Base-by-base conservation (phyloP, 2,888 invertebrate genomes). In the Glaucopsyche alexis region DNA sequence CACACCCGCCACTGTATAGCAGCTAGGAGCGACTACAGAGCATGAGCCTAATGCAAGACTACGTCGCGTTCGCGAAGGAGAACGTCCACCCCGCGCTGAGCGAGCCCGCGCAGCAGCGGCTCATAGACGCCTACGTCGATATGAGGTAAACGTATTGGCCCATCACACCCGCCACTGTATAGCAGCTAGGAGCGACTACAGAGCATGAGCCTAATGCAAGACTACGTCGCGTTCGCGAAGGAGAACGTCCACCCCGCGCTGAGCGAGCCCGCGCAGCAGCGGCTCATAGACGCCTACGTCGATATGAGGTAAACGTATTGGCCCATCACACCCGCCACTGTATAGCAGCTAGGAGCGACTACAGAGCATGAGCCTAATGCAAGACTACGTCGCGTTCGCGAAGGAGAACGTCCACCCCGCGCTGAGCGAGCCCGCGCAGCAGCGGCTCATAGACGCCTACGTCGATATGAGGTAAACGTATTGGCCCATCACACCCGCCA, bases 371-470 rank as follows among this genome's bases (percentile, higher is more conserved):
- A 94, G 95, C 72, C 94, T 99, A 64, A 93, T 99, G 84, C 95
- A 98, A 1, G 99, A 99, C 87, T 99, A 99, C 89, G 95, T 99
- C 72, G 96, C 97, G 0, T 99, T 98, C 86, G 98, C 98, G 0
- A 97, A 98, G 81, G 97, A 98, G 79, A 95, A 97, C 82, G 93
- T 99, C n/a, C 95, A 97, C 64, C 99, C 99, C 0, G 95, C 95
- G 74, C 93, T 99, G 42, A 96, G 96, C 72, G 99, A 99, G 79
- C 96, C 98, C 77, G 98, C 99, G 0, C 96, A 98, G 65, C 98
- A 98, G 82, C 94, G 96, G 45, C 94, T 99, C 14, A 97, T 99
- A 73, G 97, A 98, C 85, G 96, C 97, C 0, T 99, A 99, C 83
- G 98, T 99, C 0, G 98, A 99, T 81, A 99, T 99, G 99, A 94